Evolutionary conservation across 2,888 invertebrate species (phyloP), one percentile per base, ranked within the genome.

Genomic region (Pyrrhosoma nymphula): DNA sequence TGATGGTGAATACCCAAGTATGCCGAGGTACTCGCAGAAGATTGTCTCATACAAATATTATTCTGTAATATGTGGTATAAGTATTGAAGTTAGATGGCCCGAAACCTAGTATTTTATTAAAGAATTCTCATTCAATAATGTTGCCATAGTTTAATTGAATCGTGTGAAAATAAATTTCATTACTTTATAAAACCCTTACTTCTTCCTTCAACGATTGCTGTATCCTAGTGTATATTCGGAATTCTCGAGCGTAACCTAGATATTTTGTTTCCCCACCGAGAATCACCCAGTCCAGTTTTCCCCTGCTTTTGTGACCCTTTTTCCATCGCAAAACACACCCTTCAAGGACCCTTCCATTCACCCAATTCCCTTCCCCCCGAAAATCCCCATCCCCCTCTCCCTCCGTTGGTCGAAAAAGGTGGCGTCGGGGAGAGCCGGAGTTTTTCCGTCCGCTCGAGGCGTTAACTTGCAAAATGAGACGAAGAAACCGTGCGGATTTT

Each of bases 271-370:
- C 35, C 12, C 47, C 23, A 10, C 16, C 35, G 82, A 6, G 10
- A 8, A 23, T 14, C 20, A 35, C 35, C 82, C 35, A 35, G 16
- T 82, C 82, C 30, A 35, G 35, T 30, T 35, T 26, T 69, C 35
- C 30, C 30, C 82, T 18, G 18, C 82, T 55, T 55, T 55, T 55
- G n/a, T 82, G 82, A 82, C 82, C 82, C 35, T 82, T 82, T 82
- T 82, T 82, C 82, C 82, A 14, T 82, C 82, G 55, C 35, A n/a
- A 60, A 60, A n/a, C 35, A 82, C 82, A 82, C 82, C 82, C 82
- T 35, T 35, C 55, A 35, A 82, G 82, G 18, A 82, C 82, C 82
- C 18, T 82, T 82, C n/a, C 82, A 35, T 82, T 69, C 69, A 69
- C 69, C 69, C 69, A 23, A 69, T 69, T 69, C 88, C 88, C 35